Evolutionary conservation across 2,888 invertebrate genomes (phyloP).

Genomic region (Lasioglossum villosulum): DNA sequence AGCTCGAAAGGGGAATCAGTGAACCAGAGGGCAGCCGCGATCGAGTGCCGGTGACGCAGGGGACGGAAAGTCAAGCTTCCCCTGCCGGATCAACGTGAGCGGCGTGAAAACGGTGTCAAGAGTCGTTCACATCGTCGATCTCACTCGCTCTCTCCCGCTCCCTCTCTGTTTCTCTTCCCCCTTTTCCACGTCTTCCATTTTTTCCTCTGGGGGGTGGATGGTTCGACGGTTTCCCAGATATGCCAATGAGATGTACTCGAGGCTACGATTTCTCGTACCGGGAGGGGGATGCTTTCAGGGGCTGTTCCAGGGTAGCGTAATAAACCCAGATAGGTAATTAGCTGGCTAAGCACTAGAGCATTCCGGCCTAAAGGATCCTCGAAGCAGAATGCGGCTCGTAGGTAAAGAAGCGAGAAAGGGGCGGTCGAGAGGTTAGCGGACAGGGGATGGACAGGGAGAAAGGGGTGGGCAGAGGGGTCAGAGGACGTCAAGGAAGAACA

Average conservation of each 20-base stretch:
- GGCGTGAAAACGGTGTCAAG: conserved; percentile 50
- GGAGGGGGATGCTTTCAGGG: background rate
- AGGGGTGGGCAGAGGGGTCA: background rate
- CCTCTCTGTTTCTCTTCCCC: background rate
- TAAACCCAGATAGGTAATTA: conserved; percentile 66
- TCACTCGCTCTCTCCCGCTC: background rate
- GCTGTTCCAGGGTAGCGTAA: conserved; percentile 19
- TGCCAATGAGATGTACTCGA: conserved; percentile 31
- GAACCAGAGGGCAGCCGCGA: conserved; percentile 24
- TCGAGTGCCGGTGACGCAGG: conserved; percentile 40
- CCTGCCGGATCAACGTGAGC: conserved; percentile 4
- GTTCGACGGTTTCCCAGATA: conserved; percentile 31
- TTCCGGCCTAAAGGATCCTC: conserved; percentile 46
- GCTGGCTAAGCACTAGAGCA: conserved; percentile 68
- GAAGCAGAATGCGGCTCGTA: conserved; percentile 52
- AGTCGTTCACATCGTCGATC: conserved; percentile 29
- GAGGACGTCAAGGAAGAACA: conserved; percentile 14
- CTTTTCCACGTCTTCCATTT: conserved; percentile 8
- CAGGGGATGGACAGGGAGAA: background rate
- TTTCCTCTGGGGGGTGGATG: background rate
- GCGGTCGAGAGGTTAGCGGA: background rate
- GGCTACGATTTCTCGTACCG: background rate
- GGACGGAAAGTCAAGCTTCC: conserved; percentile 48
- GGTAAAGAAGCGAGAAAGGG: conserved; percentile 34
- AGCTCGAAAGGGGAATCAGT: background rate